A percentile compares a stretch with the other conserved stretches of the same genome.
phyloP scores from a whole-genome alignment of 2,113 vertebrate genomes.

The Canis aureus region DNA sequence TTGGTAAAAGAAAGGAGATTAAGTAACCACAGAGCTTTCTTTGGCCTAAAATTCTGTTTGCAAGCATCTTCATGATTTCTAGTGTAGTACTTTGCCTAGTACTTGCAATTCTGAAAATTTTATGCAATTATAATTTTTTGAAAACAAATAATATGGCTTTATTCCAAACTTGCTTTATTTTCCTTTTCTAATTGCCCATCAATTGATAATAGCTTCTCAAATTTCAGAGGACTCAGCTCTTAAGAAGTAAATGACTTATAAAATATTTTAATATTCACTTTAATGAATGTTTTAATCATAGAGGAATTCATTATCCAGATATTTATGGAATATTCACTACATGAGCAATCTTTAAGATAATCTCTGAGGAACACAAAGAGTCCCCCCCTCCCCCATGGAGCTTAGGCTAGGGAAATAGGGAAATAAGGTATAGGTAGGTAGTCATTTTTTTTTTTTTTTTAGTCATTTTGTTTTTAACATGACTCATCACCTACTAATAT shows the following conservation, averaged over 20 bases:
- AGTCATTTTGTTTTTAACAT: not conserved
- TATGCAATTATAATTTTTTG: not conserved
- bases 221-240: not conserved
- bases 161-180: constrained; percentile 55
- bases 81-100: not conserved
- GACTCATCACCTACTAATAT: not conserved
- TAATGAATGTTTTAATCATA: not conserved
- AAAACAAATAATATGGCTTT: constrained; percentile 23
- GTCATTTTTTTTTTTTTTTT: too few relatives aligned
- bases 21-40: not conserved
- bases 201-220: constrained; percentile 15
- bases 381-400: too few relatives aligned
- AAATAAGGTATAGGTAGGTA: not conserved
- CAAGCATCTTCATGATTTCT: not conserved
- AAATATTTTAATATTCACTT: not conserved
- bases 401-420: not conserved
- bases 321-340: not conserved
- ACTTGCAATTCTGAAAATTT: constrained; percentile 17
- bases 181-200: constrained; percentile 36
- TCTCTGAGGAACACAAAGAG: not conserved
- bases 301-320: not conserved
- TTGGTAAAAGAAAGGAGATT: not conserved
- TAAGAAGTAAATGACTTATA: constrained; percentile 45
- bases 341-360: not conserved
- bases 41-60: not conserved